Base-by-base conservation (phyloP, 2,888 invertebrate genomes). In the Malacosoma neustria region DNA sequence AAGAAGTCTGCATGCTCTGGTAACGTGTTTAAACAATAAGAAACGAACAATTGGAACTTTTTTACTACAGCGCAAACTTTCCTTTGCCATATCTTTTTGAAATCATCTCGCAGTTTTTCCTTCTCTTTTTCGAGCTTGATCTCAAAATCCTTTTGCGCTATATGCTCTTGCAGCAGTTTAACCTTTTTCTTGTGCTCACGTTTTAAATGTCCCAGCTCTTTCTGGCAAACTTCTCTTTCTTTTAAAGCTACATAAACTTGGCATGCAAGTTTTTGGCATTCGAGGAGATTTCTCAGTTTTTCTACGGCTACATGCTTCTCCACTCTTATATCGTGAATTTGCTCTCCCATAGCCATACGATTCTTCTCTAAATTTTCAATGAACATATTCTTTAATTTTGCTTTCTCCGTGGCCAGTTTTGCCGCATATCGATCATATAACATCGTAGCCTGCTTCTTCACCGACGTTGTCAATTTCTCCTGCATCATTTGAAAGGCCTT, bases 1-100 rank as follows among this genome's bases (percentile, higher is more conserved):
- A 85, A 82, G 51, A 82, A 84, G 1, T 82, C 82, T 1, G 77
- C 76, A 35, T 81, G 65, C 11, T 80, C 73, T 1, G 85, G 85
- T 33, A 82, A 40, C 11, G 53, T 49, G 13, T 70, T 63, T n/a
- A 85, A 44, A 39, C 72, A 73, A 43, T 72, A 79, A n/a, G 58
- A 51, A 12, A 80, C 70, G 47, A 84, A 82, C 36, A 59, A 48
- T 61, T 82, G 82, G 39, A 85, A 75, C 38, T 61, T 66, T 47
- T 76, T 81, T 11, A 84, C 66, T n/a, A 81, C 67, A 40, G 65
- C 64, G 43, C 74, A 77, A 7, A 82, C 53, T 63, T 81, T 84
- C 43, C 63, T 71, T 48, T 68, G 54, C 82, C 84, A 84, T 39
- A 69, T 51, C 22, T 44, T 54, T 34, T 56, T 57, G 22, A 75